These are phyloP conservation scores for Rhimphoctona megacephalus DNA, from an alignment of 2,888 invertebrate genomes.

Conservation along the genomic window DNA sequence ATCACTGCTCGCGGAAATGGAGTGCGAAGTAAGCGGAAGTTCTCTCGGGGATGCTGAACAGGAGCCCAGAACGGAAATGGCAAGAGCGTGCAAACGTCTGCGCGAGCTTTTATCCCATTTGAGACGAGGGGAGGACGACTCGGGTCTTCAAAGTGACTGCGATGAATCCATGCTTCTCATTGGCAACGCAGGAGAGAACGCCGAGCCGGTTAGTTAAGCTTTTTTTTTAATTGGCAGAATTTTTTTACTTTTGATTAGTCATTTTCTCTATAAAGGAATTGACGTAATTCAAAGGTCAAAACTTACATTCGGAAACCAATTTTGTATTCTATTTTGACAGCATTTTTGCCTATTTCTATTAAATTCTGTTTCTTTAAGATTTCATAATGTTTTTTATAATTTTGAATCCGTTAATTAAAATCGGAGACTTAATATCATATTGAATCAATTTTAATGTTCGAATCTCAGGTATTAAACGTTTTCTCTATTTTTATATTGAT, in stretches of 20 bases:
- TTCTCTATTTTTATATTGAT: too few species aligned
- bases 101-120: constrained; percentile 90
- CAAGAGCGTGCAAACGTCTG: constrained; percentile 87
- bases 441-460: too few species aligned
- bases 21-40: constrained; percentile 90
- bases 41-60: constrained; percentile 85
- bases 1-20: constrained; percentile 96
- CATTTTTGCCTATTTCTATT: too few species aligned
- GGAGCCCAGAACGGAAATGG: constrained; percentile 86
- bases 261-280: neutral
- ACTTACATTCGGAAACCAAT: too few species aligned
- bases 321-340: too few species aligned
- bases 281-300: too few species aligned
- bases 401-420: too few species aligned
- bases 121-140: constrained; percentile 91
- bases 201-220: constrained; percentile 73
- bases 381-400: too few species aligned
- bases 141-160: constrained; percentile 83
- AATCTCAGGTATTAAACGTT: too few species aligned
- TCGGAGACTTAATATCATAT: too few species aligned
- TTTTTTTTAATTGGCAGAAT: neutral
- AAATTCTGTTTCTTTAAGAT: too few species aligned
- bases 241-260: neutral
- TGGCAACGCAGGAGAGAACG: constrained; percentile 80
- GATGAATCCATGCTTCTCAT: constrained; percentile 84